Conservation (phyloP, 2,113 vertebrate species). For the human region GRCh38 chr2:421501-422000, state of each 20-base stretch:
- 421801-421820: no score
- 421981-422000: not conserved
- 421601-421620: no score
- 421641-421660: not conserved
- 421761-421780: accelerated
- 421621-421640: not conserved
- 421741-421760: not conserved
- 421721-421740: not conserved
- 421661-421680: not conserved
- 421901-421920: not conserved
- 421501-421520: accelerated
- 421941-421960: no score
- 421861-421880: no score
- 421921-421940: not conserved
- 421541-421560: no score
- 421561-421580: no score
- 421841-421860: accelerated
- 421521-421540: no score
- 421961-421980: no score
- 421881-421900: accelerated
- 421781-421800: no score
- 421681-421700: not conserved
- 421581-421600: no score
- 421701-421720: not conserved
- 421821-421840: not conserved